Percentiles rank a stretch among this genome's conserved stretches.
These are phyloP conservation scores for Hydropotes inermis DNA, from an alignment of 2,113 vertebrate species.

Conservation along the genomic window DNA sequence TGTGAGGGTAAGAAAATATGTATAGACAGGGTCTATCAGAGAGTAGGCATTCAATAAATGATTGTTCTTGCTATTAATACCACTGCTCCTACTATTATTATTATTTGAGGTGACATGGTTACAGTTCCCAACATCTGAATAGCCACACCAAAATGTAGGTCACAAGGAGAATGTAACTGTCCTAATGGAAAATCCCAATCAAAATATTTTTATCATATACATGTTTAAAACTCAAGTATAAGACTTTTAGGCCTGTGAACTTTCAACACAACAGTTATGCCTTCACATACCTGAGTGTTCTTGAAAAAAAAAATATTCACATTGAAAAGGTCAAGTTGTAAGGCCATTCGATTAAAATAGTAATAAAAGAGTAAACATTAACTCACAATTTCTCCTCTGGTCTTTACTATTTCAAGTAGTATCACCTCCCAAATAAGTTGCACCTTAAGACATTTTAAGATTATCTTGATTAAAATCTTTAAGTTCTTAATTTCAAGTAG, in stretches of 20 bases:
- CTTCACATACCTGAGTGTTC: conserved; percentile 55
- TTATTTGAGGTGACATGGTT: background rate
- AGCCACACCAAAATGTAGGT: background rate
- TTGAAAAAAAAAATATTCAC: conserved; percentile 45
- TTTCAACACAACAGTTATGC: conserved; percentile 36
- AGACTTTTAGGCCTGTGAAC: conserved; percentile 41
- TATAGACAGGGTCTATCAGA: no score
- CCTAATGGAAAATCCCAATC: background rate
- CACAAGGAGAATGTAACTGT: background rate
- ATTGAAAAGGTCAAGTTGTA: conserved; percentile 76
- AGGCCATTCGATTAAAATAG: conserved; percentile 78
- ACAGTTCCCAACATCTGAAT: background rate
- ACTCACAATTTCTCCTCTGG: conserved; percentile 81
- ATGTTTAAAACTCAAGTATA: conserved; percentile 17
- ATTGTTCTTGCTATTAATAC: background rate
- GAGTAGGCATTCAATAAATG: background rate
- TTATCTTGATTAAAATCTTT: conserved; percentile 87
- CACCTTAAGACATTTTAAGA: conserved; percentile 78
- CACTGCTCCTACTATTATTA: background rate
- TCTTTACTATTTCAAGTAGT: conserved; percentile 76
- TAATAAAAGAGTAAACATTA: conserved; percentile 84
- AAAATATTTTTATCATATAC: background rate
- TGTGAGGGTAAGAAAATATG: background rate
- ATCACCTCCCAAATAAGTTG: conserved; percentile 72
- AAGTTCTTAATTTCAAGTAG: conserved; percentile 68